These are phyloP conservation scores for Trichopoda pennipes DNA, from an alignment of 2,888 invertebrate species.

Conservation along the genomic window DNA sequence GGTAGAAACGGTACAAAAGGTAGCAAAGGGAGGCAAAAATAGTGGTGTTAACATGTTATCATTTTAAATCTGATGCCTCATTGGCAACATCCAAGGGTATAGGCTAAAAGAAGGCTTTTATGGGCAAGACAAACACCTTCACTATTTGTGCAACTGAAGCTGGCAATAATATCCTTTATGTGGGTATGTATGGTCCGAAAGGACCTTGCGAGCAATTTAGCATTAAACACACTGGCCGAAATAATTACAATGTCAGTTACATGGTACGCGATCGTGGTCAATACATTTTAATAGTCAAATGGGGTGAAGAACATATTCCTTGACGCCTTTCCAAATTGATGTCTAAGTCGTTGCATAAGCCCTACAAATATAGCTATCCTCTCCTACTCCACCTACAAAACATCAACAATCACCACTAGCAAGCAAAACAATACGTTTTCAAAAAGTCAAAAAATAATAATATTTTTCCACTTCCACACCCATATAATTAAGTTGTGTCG, in stretches of 20 bases:
- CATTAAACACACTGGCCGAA: slow-evolving; percentile 95
- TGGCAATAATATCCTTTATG: slow-evolving; percentile 96
- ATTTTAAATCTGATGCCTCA: slow-evolving; percentile 95
- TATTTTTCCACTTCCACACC: slow-evolving; percentile 63
- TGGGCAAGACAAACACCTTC: slow-evolving; percentile 97
- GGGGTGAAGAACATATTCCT: slow-evolving; percentile 98
- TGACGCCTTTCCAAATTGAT: slow-evolving; percentile 88
- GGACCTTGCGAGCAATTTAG: slow-evolving; percentile 98
- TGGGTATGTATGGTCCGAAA: slow-evolving; percentile 97
- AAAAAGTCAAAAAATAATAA: slow-evolving; percentile 11
- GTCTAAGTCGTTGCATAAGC: slow-evolving; percentile 74
- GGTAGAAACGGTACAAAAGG: slow-evolving; percentile 95
- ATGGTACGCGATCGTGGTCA: slow-evolving; percentile 95
- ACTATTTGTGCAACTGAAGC: slow-evolving; percentile 94
- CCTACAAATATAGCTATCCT: not conserved
- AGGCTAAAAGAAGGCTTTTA: slow-evolving; percentile 96
- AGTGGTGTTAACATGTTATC: slow-evolving; percentile 89
- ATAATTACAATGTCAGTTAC: slow-evolving; percentile 96
- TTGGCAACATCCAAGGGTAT: slow-evolving; percentile 96
- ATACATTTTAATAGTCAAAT: slow-evolving; percentile 96
- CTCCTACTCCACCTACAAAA: not conserved
- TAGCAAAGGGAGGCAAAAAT: slow-evolving; percentile 86
- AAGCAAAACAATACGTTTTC: slow-evolving; percentile 7
- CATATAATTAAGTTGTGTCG: slow-evolving; percentile 63
- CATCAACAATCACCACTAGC: not conserved